Evolutionary conservation across 2,888 invertebrate species (phyloP).

Genomic region (Eubasilissa splendida): DNA sequence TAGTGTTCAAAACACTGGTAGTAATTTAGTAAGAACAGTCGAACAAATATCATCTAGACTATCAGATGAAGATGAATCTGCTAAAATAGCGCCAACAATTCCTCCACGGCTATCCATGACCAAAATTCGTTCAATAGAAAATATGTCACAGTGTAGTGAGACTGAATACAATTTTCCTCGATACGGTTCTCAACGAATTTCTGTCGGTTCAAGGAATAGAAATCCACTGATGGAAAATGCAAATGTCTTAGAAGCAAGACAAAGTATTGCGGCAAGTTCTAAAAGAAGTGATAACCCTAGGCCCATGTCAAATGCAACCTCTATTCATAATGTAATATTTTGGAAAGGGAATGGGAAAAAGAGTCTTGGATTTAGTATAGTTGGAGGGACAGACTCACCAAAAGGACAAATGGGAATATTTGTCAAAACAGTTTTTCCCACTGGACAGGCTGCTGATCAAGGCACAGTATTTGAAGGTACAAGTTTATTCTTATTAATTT

Average conservation of each 20-base stretch:
- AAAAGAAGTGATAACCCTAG: slow-evolving; percentile 32
- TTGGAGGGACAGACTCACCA: slow-evolving; percentile 90
- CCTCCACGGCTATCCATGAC: slow-evolving; percentile 61
- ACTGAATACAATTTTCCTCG: slow-evolving; percentile 42
- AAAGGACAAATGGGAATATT: slow-evolving; percentile 92
- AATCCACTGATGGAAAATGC: slow-evolving; percentile 13
- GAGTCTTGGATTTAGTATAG: slow-evolving; percentile 91
- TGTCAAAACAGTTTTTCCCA: slow-evolving; percentile 89
- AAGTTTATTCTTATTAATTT: neutral
- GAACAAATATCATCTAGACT: slow-evolving; percentile 54
- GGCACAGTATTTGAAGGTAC: slow-evolving; percentile 88
- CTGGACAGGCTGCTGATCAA: slow-evolving; percentile 89
- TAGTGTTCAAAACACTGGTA: slow-evolving; percentile 24
- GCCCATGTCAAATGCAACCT: slow-evolving; percentile 53
- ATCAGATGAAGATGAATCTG: slow-evolving; percentile 32
- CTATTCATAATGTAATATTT: slow-evolving; percentile 74
- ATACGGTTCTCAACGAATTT: slow-evolving; percentile 50
- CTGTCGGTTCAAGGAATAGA: slow-evolving; percentile 31
- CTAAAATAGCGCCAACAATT: slow-evolving; percentile 28
- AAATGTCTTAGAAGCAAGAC: neutral
- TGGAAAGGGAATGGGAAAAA: slow-evolving; percentile 89
- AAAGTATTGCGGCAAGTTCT: slow-evolving; percentile 18
- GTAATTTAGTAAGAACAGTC: slow-evolving; percentile 55
- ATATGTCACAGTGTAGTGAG: slow-evolving; percentile 11
- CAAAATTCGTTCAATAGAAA: slow-evolving; percentile 33